Evolutionary conservation across 2,113 vertebrate species (phyloP).

Genomic region (Oxyruncus cristatus): DNA sequence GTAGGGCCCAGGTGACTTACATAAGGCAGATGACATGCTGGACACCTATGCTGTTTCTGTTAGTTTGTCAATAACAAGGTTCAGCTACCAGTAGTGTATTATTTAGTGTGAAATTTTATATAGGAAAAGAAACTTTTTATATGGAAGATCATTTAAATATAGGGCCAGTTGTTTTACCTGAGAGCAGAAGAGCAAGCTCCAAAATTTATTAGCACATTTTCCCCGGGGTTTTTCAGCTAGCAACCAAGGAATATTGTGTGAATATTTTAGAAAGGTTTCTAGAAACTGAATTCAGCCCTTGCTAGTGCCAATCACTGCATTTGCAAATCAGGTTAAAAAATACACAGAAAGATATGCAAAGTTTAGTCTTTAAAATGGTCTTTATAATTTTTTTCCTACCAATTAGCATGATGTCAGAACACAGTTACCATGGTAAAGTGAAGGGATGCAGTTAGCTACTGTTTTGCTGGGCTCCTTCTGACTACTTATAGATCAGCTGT

Average conservation of each 20-base stretch:
- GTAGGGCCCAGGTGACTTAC: background rate
- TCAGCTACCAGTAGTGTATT: too few species aligned
- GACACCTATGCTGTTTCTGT: background rate
- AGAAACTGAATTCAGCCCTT: background rate
- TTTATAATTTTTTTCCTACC: background rate
- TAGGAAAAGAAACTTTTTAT: background rate
- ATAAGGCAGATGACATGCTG: background rate
- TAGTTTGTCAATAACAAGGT: too few species aligned
- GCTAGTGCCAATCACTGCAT: background rate
- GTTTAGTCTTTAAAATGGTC: background rate
- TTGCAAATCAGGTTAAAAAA: background rate
- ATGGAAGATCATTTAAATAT: background rate
- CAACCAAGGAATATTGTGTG: background rate
- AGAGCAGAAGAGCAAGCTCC: background rate
- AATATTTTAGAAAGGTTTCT: slow-evolving; percentile 17
- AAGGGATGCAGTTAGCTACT: background rate
- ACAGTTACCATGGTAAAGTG: background rate
- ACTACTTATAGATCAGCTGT: background rate
- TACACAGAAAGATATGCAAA: background rate
- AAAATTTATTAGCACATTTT: background rate
- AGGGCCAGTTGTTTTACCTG: background rate
- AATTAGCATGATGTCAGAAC: background rate
- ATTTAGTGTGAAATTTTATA: background rate
- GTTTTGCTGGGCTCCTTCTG: background rate
- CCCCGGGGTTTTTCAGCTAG: background rate